A percentile compares a stretch with the other conserved stretches of the same genome.
phyloP scores from a whole-genome alignment of 2,113 vertebrate genomes.

The Chlorocebus sabaeus region DNA sequence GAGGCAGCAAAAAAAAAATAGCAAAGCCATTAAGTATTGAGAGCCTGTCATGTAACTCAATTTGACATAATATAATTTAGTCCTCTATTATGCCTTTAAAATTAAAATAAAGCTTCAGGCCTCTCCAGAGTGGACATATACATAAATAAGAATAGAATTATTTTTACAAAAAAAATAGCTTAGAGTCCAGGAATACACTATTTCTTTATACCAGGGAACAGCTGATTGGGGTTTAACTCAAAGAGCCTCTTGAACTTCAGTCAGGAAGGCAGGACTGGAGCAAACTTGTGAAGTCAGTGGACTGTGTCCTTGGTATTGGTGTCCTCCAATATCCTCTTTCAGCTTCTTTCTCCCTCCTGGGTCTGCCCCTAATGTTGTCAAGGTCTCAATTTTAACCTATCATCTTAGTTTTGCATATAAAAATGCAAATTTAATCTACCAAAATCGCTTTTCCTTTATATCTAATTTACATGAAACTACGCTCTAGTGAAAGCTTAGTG shows the following conservation, averaged over 20 bases:
- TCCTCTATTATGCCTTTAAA: not conserved
- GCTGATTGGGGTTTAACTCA: not conserved
- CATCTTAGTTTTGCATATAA: not conserved
- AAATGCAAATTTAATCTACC: not conserved
- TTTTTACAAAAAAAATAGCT: not conserved
- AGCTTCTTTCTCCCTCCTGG: not conserved
- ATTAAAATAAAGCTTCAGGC: not conserved
- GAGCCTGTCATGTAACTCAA: not conserved
- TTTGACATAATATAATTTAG: not conserved
- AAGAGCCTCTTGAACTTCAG: accelerated
- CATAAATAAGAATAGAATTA: not conserved
- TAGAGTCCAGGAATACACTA: not conserved
- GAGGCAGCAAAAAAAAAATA: not conserved
- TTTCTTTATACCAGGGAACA: not conserved
- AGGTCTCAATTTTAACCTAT: not conserved
- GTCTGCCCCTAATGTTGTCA: not conserved
- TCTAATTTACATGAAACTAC: not conserved
- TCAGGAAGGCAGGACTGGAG: not conserved
- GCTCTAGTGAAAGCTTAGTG: not conserved
- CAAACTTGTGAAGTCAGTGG: accelerated
- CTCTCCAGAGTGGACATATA: not conserved
- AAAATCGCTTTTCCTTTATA: not conserved
- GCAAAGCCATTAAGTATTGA: not conserved
- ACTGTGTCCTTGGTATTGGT: accelerated
- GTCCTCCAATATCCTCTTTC: accelerated